Conservation (phyloP, 2,888 invertebrate genomes). For the Agonopterix arenella region DNA sequence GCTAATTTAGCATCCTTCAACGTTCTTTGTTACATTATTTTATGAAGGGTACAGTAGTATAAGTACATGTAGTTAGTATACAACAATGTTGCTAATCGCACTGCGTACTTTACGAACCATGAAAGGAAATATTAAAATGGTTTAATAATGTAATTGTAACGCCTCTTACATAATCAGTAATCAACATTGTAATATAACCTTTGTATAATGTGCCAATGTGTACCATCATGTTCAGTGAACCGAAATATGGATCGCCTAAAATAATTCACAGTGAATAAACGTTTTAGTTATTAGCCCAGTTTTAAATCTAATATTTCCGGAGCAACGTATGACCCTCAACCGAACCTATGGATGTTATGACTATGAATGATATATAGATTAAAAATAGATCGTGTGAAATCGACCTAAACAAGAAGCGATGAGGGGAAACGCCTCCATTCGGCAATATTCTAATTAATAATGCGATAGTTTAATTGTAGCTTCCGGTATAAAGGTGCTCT, state of each 20-base stretch:
- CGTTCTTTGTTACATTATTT: too few species aligned
- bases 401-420: conserved; percentile 25
- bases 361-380: background rate
- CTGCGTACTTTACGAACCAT: conserved; percentile 46
- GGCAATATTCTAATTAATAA: conserved; percentile 61
- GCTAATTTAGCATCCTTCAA: too few species aligned
- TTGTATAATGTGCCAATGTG: conserved; percentile 20
- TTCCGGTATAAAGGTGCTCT: conserved; percentile 45
- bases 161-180: conserved; percentile 15
- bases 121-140: conserved; percentile 35
- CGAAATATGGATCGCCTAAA: conserved; percentile 14
- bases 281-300: too few species aligned
- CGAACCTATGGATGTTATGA: too few species aligned
- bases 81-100: conserved; percentile 42
- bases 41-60: too few species aligned
- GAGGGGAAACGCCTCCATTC: conserved; percentile 27
- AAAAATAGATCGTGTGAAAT: conserved; percentile 8
- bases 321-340: too few species aligned
- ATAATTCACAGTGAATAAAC: too few species aligned
- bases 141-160: conserved; percentile 29
- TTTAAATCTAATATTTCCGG: too few species aligned
- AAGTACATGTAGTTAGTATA: too few species aligned
- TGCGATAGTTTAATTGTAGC: conserved; percentile 60
- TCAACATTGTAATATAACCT: conserved; percentile 32
- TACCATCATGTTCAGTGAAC: conserved; percentile 25